These are phyloP conservation scores for Taenioides sp. DNA, from an alignment of 2,797 vertebrate species.

Conservation along the genomic window DNA sequence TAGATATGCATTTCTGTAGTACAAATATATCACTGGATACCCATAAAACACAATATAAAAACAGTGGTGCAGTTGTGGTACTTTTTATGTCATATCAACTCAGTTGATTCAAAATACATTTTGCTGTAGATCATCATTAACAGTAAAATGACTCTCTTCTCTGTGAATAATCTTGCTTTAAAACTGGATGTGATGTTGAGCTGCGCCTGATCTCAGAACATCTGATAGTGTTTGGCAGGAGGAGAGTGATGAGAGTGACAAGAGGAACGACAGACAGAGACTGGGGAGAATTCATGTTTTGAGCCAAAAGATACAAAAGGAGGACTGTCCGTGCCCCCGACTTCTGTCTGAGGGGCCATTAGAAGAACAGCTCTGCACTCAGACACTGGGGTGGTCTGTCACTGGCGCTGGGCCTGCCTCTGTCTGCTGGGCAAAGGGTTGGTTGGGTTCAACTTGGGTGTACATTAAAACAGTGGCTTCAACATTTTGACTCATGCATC, in stretches of 20 bases:
- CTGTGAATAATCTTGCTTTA: slow-evolving; percentile 2
- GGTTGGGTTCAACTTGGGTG: neutral
- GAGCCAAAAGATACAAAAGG: slow-evolving; percentile 36
- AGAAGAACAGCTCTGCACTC: slow-evolving; percentile 22
- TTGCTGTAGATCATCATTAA: neutral
- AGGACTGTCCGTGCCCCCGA: slow-evolving; percentile 36
- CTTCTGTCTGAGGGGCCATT: slow-evolving; percentile 28
- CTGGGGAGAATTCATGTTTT: slow-evolving; percentile 49
- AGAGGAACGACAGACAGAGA: slow-evolving; percentile 51
- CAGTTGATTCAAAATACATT: neutral
- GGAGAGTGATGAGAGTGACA: slow-evolving; percentile 39
- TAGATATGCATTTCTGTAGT: too few species aligned
- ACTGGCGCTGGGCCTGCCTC: neutral
- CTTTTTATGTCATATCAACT: neutral
- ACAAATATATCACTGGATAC: too few species aligned
- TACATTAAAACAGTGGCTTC: neutral
- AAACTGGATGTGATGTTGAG: neutral
- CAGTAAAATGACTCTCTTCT: neutral
- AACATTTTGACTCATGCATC: too few species aligned
- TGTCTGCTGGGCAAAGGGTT: slow-evolving; percentile 10
- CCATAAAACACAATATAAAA: too few species aligned
- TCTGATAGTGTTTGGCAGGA: slow-evolving; percentile 54
- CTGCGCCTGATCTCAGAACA: slow-evolving; percentile 30
- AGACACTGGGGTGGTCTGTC: neutral
- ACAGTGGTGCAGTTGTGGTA: too few species aligned